Evolutionary conservation across 92 coral and sea anemone species (phyloP).

Genomic region (Anthopleura xanthogrammica): DNA sequence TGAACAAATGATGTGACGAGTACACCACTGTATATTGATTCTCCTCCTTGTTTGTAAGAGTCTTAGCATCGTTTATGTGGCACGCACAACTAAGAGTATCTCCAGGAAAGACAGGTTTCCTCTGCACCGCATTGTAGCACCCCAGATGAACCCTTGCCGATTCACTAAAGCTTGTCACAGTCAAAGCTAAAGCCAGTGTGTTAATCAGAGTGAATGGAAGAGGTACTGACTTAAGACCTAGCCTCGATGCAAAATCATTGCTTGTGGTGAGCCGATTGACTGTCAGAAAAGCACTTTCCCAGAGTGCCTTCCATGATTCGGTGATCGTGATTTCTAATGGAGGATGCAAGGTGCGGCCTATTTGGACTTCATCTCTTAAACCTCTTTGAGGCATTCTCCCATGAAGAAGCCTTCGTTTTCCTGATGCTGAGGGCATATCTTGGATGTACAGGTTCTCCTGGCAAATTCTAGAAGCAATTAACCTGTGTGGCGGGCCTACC

Average conservation of each 20-base stretch:
- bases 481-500: conserved; percentile 30
- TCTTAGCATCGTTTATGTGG: conserved; percentile 23
- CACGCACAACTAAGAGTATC: conserved; percentile 22
- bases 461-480: conserved; percentile 10
- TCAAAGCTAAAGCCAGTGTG: conserved; percentile 16
- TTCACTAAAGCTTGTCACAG: conserved; percentile 34
- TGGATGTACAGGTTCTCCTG: neutral
- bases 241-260: conserved; percentile 19
- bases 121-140: conserved; percentile 29
- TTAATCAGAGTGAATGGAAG: conserved; percentile 26
- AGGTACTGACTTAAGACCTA: conserved; percentile 23
- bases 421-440: neutral
- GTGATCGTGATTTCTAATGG: conserved; percentile 29
- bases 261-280: conserved; percentile 26
- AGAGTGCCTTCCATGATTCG: conserved; percentile 35
- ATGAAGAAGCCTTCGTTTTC: neutral
- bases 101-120: conserved; percentile 23
- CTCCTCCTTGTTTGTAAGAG: neutral
- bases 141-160: conserved; percentile 37
- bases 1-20: conserved; percentile 25
- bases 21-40: conserved; percentile 24
- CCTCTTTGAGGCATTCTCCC: conserved; percentile 15
- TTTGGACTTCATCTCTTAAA: conserved; percentile 11
- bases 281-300: conserved; percentile 29
- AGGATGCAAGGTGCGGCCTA: conserved; percentile 17